phyloP scores from a whole-genome alignment of 1,140 invertebrate genomes.

The Heliothis subflexa region DNA sequence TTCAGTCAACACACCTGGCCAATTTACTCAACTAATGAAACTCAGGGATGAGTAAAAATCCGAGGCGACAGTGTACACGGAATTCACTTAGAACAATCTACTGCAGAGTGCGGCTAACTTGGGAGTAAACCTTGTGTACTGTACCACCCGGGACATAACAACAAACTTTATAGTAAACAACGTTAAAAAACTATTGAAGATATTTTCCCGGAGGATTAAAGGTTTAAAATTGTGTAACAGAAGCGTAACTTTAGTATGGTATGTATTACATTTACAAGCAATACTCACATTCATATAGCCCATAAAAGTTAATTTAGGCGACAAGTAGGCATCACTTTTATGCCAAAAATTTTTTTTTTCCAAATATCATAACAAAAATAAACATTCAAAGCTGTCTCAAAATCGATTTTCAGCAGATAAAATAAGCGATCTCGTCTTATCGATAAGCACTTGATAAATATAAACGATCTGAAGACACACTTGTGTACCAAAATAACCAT shows the following conservation, averaged over 20 bases:
- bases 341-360: no score
- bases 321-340: no score
- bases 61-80: constrained; percentile 7
- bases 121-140: not conserved
- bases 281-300: no score
- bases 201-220: no score
- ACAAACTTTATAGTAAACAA: not conserved
- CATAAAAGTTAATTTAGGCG: no score
- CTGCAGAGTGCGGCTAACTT: constrained; percentile 1
- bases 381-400: not conserved
- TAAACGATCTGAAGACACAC: not conserved
- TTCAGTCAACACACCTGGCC: not conserved
- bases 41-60: not conserved
- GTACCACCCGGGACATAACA: not conserved
- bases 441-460: not conserved
- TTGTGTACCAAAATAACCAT: not conserved
- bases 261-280: no score
- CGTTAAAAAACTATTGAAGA: not conserved
- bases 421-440: not conserved
- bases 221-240: no score
- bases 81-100: constrained; percentile 7
- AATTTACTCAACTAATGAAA: constrained; percentile 22
- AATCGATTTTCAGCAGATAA: not conserved
- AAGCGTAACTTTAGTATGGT: no score
- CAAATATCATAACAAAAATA: no score